These are phyloP conservation scores for Papilio gigon DNA, from an alignment of 2,888 invertebrate species.

Conservation along the genomic window DNA sequence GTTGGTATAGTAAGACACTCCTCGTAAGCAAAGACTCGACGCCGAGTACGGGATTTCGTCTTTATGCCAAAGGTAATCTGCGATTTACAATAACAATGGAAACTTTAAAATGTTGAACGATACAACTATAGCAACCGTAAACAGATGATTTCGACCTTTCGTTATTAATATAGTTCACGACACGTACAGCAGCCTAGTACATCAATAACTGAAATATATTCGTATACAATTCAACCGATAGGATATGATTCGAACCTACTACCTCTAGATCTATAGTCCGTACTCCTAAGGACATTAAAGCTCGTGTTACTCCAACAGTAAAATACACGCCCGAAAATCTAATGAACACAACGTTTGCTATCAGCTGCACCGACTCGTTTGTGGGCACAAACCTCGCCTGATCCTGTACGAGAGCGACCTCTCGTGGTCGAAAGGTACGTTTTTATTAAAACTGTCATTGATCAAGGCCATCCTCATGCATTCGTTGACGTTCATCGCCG, in stretches of 20 bases:
- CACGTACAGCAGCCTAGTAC: not conserved
- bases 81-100: conserved; percentile 28
- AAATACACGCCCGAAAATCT: not conserved
- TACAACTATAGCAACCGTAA: not conserved
- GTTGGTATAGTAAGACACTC: conserved; percentile 69
- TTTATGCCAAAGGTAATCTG: conserved; percentile 75
- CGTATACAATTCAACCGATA: no score
- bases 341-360: conserved; percentile 30
- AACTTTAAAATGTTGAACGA: not conserved
- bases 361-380: conserved; percentile 51
- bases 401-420: conserved; percentile 57
- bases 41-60: conserved; percentile 70
- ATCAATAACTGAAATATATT: not conserved
- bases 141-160: not conserved
- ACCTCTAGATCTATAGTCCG: no score
- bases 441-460: conserved; percentile 48
- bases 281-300: no score
- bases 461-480: conserved; percentile 58
- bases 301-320: no score
- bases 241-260: no score
- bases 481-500: conserved; percentile 68
- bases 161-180: not conserved
- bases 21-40: conserved; percentile 61
- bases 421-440: conserved; percentile 58
- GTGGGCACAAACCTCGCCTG: conserved; percentile 61